A percentile compares a stretch with the other conserved stretches of the same genome.
Evolutionary conservation across 2,797 vertebrate species (phyloP).

Genomic region (Coranthus polyacanthus): DNA sequence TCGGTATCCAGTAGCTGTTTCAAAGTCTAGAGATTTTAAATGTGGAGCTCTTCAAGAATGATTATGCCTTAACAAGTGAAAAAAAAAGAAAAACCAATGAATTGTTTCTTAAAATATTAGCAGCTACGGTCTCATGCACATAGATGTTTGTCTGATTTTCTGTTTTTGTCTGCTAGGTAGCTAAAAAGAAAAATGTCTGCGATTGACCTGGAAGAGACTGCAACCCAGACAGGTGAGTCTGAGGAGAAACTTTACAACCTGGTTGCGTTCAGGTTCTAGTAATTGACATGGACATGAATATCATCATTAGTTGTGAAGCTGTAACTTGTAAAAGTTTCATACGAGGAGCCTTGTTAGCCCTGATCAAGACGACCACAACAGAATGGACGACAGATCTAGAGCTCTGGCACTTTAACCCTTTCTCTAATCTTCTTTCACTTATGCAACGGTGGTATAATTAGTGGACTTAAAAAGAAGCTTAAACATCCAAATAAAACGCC

Average conservation of each 20-base stretch:
- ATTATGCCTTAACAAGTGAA: no score
- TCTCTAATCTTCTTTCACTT: conserved; percentile 73
- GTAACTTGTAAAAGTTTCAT: no score
- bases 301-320: no score
- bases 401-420: conserved; percentile 42
- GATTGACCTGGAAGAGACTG: conserved; percentile 87
- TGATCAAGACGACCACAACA: conserved; percentile 2
- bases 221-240: conserved; percentile 91
- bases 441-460: conserved; percentile 56
- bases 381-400: conserved; percentile 8
- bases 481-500: conserved; percentile 46
- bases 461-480: conserved; percentile 30
- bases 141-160: conserved; percentile 1
- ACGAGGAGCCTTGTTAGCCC: no score
- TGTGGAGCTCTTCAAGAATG: no score
- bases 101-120: not conserved
- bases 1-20: conserved; percentile 14
- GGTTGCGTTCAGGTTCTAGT: not conserved
- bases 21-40: conserved; percentile 23
- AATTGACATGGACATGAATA: no score
- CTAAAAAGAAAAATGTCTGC: conserved; percentile 76
- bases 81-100: no score
- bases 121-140: not conserved
- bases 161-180: conserved; percentile 47
- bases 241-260: not conserved